A percentile compares a stretch with the other conserved stretches of the same genome.
Conservation (phyloP, 2,113 vertebrate genomes). For the Menidia beryllina region DNA sequence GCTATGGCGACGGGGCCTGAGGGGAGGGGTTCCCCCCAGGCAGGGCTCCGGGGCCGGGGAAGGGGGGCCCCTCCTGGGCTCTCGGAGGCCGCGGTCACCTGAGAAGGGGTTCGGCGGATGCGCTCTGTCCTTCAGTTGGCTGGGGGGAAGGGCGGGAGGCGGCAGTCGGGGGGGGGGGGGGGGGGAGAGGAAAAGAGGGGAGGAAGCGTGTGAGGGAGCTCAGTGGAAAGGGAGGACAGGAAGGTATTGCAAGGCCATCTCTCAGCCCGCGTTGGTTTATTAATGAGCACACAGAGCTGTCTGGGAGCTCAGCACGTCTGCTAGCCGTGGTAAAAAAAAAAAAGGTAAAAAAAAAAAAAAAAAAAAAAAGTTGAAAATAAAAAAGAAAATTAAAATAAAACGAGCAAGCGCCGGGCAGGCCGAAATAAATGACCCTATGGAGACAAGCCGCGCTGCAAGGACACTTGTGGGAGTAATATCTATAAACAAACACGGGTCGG, state of each 20-base stretch:
- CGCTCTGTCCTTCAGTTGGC: conserved; percentile 75
- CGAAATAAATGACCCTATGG: conserved; percentile 31
- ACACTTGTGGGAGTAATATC: conserved; percentile 52
- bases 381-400: conserved; percentile 17
- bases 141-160: conserved; percentile 80
- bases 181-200: conserved; percentile 6
- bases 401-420: conserved; percentile 20
- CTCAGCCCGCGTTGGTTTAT: conserved; percentile 78
- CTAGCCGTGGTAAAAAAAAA: conserved; percentile 53
- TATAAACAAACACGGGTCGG: conserved; percentile 53
- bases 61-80: conserved; percentile 79
- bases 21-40: conserved; percentile 83
- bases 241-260: conserved; percentile 79
- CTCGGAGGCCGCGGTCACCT: conserved; percentile 76
- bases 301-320: conserved; percentile 71
- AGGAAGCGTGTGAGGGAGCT: conserved; percentile 44
- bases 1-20: conserved; percentile 88
- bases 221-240: conserved; percentile 60
- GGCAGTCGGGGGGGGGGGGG: conserved; percentile 83
- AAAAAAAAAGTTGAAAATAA: conserved; percentile 1
- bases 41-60: conserved; percentile 59
- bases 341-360: conserved; percentile 8
- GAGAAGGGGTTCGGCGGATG: conserved; percentile 70
- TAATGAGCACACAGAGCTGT: conserved; percentile 78
- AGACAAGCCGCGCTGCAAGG: conserved; percentile 60